phyloP scores from a whole-genome alignment of 1,140 invertebrate genomes.

The Drosophila burlai region DNA sequence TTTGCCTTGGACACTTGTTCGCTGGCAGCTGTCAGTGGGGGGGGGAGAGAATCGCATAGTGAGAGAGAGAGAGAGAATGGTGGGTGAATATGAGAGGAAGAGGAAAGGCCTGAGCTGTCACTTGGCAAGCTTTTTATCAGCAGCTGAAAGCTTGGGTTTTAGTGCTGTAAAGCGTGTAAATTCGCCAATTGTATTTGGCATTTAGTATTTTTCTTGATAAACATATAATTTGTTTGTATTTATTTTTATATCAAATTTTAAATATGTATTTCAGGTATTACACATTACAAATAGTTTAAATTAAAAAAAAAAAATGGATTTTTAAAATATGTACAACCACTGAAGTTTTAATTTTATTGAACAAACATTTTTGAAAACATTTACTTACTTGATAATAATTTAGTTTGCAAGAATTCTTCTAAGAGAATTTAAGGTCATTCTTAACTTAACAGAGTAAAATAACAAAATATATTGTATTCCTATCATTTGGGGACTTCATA shows the following conservation, averaged over 20 bases:
- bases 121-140: constrained; percentile 10
- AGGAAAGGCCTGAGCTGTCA: constrained; percentile 8
- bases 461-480: too few species aligned
- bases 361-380: too few species aligned
- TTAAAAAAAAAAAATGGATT: too few species aligned
- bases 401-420: too few species aligned
- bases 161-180: neutral
- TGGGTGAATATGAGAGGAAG: neutral
- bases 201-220: neutral
- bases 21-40: constrained; percentile 39
- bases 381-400: too few species aligned
- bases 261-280: neutral
- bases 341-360: too few species aligned
- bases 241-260: neutral
- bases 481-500: too few species aligned
- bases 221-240: too few species aligned
- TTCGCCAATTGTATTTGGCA: neutral
- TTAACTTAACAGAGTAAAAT: too few species aligned
- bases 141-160: constrained; percentile 10
- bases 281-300: neutral
- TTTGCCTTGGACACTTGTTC: constrained; percentile 74
- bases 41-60: neutral
- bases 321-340: neutral
- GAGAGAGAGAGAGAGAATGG: neutral
- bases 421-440: too few species aligned